Evolutionary conservation across 2,113 vertebrate genomes (phyloP).

Genomic region (Tychaedon coryphoeus): DNA sequence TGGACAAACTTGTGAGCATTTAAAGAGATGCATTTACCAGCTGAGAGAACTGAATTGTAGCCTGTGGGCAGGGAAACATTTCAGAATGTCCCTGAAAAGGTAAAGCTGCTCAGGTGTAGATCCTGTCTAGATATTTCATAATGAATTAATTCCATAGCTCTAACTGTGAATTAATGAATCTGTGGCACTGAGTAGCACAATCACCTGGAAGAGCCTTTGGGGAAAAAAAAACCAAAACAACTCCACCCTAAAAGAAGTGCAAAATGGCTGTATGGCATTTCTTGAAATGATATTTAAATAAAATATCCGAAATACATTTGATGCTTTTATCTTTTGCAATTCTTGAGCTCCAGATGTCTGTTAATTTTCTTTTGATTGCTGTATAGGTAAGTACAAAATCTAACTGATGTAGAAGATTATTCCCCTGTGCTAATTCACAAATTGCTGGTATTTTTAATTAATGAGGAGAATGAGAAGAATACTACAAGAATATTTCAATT

Average conservation of each 20-base stretch:
- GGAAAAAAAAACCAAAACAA: neutral
- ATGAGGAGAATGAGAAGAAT: neutral
- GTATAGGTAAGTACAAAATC: neutral
- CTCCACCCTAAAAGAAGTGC: neutral
- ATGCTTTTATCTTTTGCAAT: neutral
- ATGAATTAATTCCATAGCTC: neutral
- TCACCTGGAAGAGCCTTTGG: neutral
- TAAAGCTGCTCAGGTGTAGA: neutral
- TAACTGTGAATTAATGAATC: neutral
- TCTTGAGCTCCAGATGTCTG: neutral
- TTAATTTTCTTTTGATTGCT: neutral
- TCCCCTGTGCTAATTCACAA: neutral
- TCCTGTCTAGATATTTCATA: neutral
- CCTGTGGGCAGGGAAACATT: neutral
- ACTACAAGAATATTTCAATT: accelerated
- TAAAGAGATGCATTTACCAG: neutral
- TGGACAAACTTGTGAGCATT: neutral
- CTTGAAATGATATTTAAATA: constrained; percentile 2
- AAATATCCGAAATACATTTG: neutral
- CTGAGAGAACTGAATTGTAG: neutral
- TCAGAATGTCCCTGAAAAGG: neutral
- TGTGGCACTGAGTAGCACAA: neutral
- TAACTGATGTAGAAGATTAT: neutral
- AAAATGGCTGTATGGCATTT: neutral
- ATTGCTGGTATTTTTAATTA: neutral